Evolutionary conservation across 2,888 invertebrate species (phyloP).

Genomic region (Psococerastis gibbosa): DNA sequence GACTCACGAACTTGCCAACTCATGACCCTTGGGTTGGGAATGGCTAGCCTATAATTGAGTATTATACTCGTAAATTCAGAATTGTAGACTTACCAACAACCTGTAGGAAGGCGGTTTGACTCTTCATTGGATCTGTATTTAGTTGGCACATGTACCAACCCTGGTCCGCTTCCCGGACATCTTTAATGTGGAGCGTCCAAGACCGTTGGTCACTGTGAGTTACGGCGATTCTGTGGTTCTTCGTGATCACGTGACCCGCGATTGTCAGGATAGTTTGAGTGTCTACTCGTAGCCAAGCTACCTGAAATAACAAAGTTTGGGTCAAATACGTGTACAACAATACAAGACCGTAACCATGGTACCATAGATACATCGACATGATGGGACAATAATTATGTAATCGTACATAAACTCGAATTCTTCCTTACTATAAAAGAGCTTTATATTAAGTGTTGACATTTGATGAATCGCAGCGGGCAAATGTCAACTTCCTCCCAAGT

Average conservation of each 20-base stretch:
- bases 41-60: too few species aligned
- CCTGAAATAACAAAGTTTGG: constrained; percentile 21
- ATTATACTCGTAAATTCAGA: too few species aligned
- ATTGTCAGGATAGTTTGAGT: constrained; percentile 32
- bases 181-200: constrained; percentile 30
- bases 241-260: constrained; percentile 30
- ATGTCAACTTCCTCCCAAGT: too few species aligned
- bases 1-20: too few species aligned
- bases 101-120: constrained; percentile 30
- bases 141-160: constrained; percentile 29
- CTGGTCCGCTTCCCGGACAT: constrained; percentile 28
- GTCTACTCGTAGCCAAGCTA: constrained; percentile 32
- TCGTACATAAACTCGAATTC: too few species aligned
- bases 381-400: too few species aligned
- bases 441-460: too few species aligned
- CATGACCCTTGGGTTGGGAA: too few species aligned
- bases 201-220: constrained; percentile 28
- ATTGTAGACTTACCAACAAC: constrained; percentile 32
- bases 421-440: too few species aligned
- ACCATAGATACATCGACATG: too few species aligned
- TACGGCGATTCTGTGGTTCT: constrained; percentile 31
- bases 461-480: too few species aligned
- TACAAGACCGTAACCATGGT: too few species aligned
- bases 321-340: background rate
- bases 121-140: constrained; percentile 33